phyloP scores from a whole-genome alignment of 1,140 invertebrate genomes.

The Elymnias hypermnestra region DNA sequence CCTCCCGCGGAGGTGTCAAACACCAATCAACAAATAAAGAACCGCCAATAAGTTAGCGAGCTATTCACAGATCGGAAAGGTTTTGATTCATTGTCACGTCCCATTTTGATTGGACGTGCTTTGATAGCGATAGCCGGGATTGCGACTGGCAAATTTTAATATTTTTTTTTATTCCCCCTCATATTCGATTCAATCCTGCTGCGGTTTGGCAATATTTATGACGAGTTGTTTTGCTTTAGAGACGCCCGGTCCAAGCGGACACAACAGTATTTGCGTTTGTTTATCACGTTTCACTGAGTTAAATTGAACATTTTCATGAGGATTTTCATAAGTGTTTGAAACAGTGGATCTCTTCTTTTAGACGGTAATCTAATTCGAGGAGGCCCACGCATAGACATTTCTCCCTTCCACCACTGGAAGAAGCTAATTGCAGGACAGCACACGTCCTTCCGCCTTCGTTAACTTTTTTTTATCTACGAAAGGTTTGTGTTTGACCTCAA shows the following conservation, averaged over 20 bases:
- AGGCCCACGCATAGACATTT: background rate
- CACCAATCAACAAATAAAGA: conserved; percentile 70
- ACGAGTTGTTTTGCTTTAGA: conserved; percentile 51
- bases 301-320: conserved; percentile 18
- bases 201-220: conserved; percentile 64
- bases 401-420: too few species aligned
- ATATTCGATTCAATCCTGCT: conserved; percentile 63
- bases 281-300: conserved; percentile 27
- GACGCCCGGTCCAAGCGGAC: conserved; percentile 38
- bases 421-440: too few species aligned
- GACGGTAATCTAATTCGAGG: too few species aligned
- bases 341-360: too few species aligned
- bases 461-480: too few species aligned
- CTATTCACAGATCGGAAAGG: conserved; percentile 64
- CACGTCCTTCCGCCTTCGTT: too few species aligned
- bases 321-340: too few species aligned
- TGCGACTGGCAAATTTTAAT: conserved; percentile 67
- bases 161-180: conserved; percentile 59
- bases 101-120: conserved; percentile 73
- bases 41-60: conserved; percentile 67
- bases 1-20: conserved; percentile 57
- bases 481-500: too few species aligned
- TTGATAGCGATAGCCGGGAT: conserved; percentile 70
- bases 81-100: conserved; percentile 70
- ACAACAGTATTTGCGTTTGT: conserved; percentile 38